Conservation (phyloP, 1,140 invertebrate species). For the Neodiprion fabricii region DNA sequence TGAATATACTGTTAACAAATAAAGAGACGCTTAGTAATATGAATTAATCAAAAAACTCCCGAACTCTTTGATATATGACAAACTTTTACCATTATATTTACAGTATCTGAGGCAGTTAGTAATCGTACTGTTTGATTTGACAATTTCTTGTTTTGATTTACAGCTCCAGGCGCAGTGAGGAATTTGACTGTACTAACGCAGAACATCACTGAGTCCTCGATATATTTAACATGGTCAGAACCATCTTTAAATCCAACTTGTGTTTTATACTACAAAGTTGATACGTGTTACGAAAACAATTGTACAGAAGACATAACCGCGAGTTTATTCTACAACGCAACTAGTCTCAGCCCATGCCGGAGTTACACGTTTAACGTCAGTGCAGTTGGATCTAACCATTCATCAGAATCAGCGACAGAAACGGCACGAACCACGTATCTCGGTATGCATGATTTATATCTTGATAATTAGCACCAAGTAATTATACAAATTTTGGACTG, state of each 20-base stretch:
- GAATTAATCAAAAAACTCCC: too few relatives aligned
- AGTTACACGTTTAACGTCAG: slow-evolving; percentile 28
- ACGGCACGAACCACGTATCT: slow-evolving; percentile 33
- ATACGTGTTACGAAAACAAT: slow-evolving; percentile 6
- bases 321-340: slow-evolving; percentile 23
- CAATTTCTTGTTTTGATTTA: neutral
- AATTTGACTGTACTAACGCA: neutral
- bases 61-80: too few relatives aligned
- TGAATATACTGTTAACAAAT: too few relatives aligned
- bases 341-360: slow-evolving; percentile 27
- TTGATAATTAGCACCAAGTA: neutral
- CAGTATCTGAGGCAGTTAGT: too few relatives aligned
- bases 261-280: slow-evolving; percentile 18
- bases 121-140: too few relatives aligned
- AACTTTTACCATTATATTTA: too few relatives aligned
- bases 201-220: neutral
- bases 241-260: neutral
- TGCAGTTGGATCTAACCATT: slow-evolving; percentile 10
- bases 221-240: neutral
- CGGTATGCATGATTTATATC: slow-evolving; percentile 29
- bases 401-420: slow-evolving; percentile 25
- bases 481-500: too few relatives aligned
- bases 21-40: too few relatives aligned
- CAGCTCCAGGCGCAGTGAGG: neutral
- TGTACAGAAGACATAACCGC: slow-evolving; percentile 15